These are phyloP conservation scores for Lordiphosa clarofinis DNA, from an alignment of 1,140 invertebrate species.

Conservation along the genomic window DNA sequence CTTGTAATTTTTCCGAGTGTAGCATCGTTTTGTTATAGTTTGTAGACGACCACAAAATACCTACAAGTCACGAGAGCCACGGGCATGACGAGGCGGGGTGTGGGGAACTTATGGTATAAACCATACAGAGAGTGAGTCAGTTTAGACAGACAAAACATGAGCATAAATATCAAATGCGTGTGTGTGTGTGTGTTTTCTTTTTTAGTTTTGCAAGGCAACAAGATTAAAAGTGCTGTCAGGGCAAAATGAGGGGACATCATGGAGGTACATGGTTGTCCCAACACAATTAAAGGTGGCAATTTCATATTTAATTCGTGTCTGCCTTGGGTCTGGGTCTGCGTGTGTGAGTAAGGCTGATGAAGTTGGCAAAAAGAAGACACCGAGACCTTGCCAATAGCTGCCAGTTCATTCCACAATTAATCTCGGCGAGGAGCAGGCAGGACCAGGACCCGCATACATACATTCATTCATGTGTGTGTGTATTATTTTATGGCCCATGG, in stretches of 20 bases:
- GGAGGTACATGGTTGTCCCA: constrained; percentile 27
- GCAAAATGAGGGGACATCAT: constrained; percentile 30
- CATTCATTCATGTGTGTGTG: constrained; percentile 18
- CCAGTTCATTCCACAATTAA: constrained; percentile 41
- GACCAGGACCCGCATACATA: constrained; percentile 3
- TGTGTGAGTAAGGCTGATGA: constrained; percentile 10
- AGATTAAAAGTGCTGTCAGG: constrained; percentile 66
- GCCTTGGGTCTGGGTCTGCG: too few relatives aligned
- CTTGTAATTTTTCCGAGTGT: constrained; percentile 7
- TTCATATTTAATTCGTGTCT: constrained; percentile 50
- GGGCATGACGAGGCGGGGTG: background rate
- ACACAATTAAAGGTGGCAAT: constrained; percentile 70
- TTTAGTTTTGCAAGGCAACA: constrained; percentile 42
- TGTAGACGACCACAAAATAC: constrained; percentile 67
- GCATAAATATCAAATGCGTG: constrained; percentile 73
- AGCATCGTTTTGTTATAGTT: constrained; percentile 33
- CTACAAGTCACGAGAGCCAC: constrained; percentile 46
- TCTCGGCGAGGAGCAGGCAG: constrained; percentile 14
- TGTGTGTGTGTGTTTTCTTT: constrained; percentile 20
- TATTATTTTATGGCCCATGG: constrained; percentile 74
- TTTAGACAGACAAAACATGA: constrained; percentile 48
- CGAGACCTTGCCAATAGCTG: constrained; percentile 19
- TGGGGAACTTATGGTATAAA: background rate
- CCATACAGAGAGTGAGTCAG: constrained; percentile 49
- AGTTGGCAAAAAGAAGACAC: constrained; percentile 19